Conservation (phyloP, 2,888 invertebrate species). For the Agrotis ipsilon region DNA sequence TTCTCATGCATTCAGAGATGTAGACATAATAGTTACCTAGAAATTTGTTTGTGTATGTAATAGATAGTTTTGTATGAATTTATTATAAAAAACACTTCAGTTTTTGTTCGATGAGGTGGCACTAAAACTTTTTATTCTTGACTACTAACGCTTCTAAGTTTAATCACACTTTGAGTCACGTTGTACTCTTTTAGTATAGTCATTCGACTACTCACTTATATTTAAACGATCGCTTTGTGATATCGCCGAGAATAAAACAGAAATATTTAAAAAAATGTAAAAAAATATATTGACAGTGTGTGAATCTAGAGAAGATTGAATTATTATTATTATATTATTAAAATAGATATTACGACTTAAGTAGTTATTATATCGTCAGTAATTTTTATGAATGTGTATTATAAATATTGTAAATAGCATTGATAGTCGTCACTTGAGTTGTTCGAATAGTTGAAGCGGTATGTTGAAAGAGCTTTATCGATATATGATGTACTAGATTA, state of each 20-base stretch:
- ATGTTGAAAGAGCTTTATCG: slow-evolving; percentile 81
- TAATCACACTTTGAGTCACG: slow-evolving; percentile 45
- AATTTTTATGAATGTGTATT: slow-evolving; percentile 74
- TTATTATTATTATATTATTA: slow-evolving; percentile 57
- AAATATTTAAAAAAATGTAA: slow-evolving; percentile 61
- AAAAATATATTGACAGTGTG: slow-evolving; percentile 68
- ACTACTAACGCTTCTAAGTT: slow-evolving; percentile 58
- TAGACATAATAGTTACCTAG: slow-evolving; percentile 65
- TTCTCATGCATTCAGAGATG: slow-evolving; percentile 49
- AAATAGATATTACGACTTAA: slow-evolving; percentile 60
- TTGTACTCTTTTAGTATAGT: slow-evolving; percentile 74
- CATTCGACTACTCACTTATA: slow-evolving; percentile 79
- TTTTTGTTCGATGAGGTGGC: slow-evolving; percentile 54
- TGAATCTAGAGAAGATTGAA: slow-evolving; percentile 67
- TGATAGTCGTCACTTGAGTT: slow-evolving; percentile 63
- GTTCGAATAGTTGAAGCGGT: slow-evolving; percentile 74
- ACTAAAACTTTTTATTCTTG: slow-evolving; percentile 53
- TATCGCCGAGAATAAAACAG: slow-evolving; percentile 77
- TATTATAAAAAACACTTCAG: slow-evolving; percentile 51
- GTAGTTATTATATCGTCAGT: slow-evolving; percentile 61
- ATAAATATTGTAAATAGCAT: slow-evolving; percentile 77
- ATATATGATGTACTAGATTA: slow-evolving; percentile 62
- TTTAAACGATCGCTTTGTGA: slow-evolving; percentile 85
- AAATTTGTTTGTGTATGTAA: slow-evolving; percentile 55
- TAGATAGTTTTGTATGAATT: slow-evolving; percentile 55